A percentile compares a stretch with the other conserved stretches of the same genome.
These are phyloP conservation scores for Anomalospiza imberbis DNA, from an alignment of 2,797 vertebrate species.

Conservation along the genomic window DNA sequence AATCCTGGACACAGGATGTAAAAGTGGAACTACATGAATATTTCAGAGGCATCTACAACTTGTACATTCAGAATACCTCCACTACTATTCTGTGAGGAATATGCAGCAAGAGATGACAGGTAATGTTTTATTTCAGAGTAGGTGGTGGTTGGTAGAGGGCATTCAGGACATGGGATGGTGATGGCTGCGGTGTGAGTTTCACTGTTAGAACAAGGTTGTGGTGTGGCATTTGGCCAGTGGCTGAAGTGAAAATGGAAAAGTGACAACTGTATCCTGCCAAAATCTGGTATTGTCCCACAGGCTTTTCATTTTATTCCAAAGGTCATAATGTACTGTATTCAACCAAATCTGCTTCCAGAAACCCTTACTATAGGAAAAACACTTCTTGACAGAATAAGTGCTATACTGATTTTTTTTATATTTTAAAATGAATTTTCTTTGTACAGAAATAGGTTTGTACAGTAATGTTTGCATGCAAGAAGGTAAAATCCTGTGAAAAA, in stretches of 20 bases:
- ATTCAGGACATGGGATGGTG: background rate
- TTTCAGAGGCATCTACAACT: background rate
- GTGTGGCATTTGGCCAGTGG: background rate
- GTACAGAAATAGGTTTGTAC: background rate
- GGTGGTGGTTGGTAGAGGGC: background rate
- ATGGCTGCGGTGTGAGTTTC: slow-evolving; percentile 15
- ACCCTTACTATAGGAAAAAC: slow-evolving; percentile 20
- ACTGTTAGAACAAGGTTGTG: slow-evolving; percentile 21
- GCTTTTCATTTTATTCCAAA: slow-evolving; percentile 46
- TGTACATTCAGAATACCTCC: background rate
- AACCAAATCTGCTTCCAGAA: slow-evolving; percentile 36
- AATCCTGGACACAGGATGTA: background rate
- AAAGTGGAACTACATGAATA: background rate
- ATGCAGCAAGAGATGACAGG: background rate
- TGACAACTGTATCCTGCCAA: slow-evolving; percentile 19
- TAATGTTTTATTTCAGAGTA: background rate
- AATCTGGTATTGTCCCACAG: slow-evolving; percentile 33
- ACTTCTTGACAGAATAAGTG: slow-evolving; percentile 26
- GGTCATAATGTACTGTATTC: background rate
- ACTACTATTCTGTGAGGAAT: background rate
- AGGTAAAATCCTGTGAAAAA: slow-evolving; percentile 20
- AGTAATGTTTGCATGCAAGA: background rate
- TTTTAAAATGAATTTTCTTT: background rate
- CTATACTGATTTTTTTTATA: background rate
- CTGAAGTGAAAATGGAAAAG: slow-evolving; percentile 43